Base-by-base conservation (phyloP, 2,113 vertebrate species). In the Pseudopodoces humilis region DNA sequence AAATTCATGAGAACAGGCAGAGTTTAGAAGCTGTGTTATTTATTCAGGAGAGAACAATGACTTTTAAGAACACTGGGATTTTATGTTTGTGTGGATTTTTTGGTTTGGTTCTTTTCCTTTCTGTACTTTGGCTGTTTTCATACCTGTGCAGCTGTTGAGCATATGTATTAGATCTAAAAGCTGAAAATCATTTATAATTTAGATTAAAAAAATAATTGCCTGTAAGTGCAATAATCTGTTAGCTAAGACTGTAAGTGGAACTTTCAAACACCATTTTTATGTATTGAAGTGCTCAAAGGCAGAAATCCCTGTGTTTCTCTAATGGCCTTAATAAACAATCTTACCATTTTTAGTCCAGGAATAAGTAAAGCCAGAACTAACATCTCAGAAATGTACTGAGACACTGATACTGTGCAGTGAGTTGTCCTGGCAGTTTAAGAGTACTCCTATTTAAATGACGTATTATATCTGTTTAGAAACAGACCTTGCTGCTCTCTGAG, bases 1-100 rank as follows among this genome's bases (percentile, higher is more conserved):
- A 97, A 96, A 96, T 96, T 95, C 94, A 95, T 96, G 94, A 95
- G 92, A 93, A 25, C 30, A 60, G 52, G 39, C 72, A 72, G 94
- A 46, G 53, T 93, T 85, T 75, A 85, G 83, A 94, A 95, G 81
- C 58, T 91, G 44, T 78, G 44, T 88, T 96, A 80, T 94, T 93
- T 97, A 90, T 94, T 95, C 93, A 80, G 27, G 56, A 71, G 59
- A 75, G 50, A 56, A 59, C 80, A 93, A 69, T 89, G 63, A 69
- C 78, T 94, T 88, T 63, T 92, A 39, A 91, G 79, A 93, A 80
- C 56, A 60, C 19, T 12, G 22, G 37, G 39, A 78, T 50, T 88
- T 80, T 70, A 15, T 52, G 55, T 92, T 70, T 70, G 27, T 74
- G 56, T 74, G 67, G 65, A 72, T 70, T 83, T 85, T 90, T 85